These are phyloP conservation scores for Antedon mediterranea DNA, from an alignment of 53 echinoderm and acorn worm species.

Conservation along the genomic window DNA sequence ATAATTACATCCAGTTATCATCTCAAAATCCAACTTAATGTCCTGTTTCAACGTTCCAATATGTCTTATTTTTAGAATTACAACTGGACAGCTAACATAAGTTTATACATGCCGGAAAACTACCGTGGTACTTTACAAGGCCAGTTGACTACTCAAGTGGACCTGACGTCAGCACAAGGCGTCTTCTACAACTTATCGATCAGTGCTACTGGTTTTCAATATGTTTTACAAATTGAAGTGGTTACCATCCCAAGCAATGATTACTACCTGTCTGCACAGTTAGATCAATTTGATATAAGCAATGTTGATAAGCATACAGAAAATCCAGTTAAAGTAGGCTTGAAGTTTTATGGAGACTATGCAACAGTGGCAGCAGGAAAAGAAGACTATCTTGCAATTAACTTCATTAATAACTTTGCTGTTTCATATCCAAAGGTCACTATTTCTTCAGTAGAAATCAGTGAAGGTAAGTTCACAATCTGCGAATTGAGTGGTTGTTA, in stretches of 20 bases:
- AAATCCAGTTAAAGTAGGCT: constrained; percentile 13
- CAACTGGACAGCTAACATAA: constrained; percentile 40
- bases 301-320: constrained; percentile 20
- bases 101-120: constrained; percentile 59
- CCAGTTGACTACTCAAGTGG: constrained; percentile 26
- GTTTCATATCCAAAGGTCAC: constrained; percentile 33
- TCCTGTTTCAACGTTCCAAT: no score
- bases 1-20: no score
- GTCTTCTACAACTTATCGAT: constrained; percentile 52
- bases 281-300: constrained; percentile 59
- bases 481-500: no score
- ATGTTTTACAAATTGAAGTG: constrained; percentile 46
- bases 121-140: constrained; percentile 57
- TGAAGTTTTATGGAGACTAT: constrained; percentile 62
- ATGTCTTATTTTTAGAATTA: constrained; percentile 22
- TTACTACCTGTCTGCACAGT: constrained; percentile 22
- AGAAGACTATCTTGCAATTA: constrained; percentile 33
- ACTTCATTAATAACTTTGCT: constrained; percentile 51
- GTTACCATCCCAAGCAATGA: constrained; percentile 35
- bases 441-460: constrained; percentile 34
- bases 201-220: constrained; percentile 41
- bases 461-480: constrained; percentile 32
- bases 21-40: not conserved
- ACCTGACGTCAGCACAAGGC: constrained; percentile 48
- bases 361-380: constrained; percentile 40